Conservation (phyloP, 2,113 vertebrate species). For the Vireo altiloquus region DNA sequence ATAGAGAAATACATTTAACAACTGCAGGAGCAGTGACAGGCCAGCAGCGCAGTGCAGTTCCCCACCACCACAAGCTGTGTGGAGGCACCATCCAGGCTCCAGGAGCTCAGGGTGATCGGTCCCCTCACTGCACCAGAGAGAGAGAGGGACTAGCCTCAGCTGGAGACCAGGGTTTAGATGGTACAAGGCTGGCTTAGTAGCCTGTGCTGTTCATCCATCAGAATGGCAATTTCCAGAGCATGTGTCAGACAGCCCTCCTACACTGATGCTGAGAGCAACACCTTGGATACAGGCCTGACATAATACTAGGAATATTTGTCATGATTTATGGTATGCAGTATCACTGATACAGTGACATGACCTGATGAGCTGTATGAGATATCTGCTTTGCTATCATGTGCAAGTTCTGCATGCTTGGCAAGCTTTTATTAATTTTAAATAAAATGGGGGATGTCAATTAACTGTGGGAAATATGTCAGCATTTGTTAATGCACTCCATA, state of each 20-base stretch:
- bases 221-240: neutral
- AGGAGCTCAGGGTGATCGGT: rapidly evolving
- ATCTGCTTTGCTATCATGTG: neutral
- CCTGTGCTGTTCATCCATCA: neutral
- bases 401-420: neutral
- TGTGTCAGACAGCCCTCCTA: neutral
- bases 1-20: neutral
- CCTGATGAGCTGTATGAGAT: neutral
- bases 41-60: neutral
- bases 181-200: neutral
- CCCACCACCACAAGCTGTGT: neutral
- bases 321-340: neutral
- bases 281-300: neutral
- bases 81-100: neutral
- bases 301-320: neutral
- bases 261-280: neutral
- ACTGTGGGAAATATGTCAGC: neutral
- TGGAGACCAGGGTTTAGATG: neutral
- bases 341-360: neutral
- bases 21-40: neutral
- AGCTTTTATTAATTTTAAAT: slow-evolving; percentile 1
- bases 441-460: neutral
- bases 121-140: neutral
- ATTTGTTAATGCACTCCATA: neutral
- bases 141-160: rapidly evolving